Conservation (phyloP, 2,797 vertebrate species). For the Harpagifer antarcticus region DNA sequence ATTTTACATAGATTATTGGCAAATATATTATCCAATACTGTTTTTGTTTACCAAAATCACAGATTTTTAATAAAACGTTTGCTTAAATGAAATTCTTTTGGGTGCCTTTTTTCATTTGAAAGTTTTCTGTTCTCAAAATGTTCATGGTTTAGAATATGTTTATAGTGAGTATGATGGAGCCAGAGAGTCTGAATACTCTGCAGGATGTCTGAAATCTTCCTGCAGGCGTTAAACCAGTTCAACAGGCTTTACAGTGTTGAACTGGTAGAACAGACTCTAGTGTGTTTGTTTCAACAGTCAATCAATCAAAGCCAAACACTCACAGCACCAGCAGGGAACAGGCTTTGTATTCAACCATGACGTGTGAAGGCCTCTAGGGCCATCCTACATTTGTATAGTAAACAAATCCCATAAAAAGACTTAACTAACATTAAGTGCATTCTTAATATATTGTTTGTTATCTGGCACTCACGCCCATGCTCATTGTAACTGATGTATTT, state of each 20-base stretch:
- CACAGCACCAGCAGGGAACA: background rate
- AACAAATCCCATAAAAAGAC: no score
- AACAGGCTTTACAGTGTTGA: conserved; percentile 13
- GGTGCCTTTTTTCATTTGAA: conserved; percentile 3
- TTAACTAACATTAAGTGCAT: no score
- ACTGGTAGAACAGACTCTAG: no score
- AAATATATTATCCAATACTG: background rate
- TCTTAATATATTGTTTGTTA: background rate
- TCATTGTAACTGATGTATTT: background rate
- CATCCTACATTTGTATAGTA: no score
- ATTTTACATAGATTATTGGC: conserved; percentile 15
- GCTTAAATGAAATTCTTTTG: background rate
- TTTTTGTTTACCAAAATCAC: conserved; percentile 29
- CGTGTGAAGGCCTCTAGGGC: background rate
- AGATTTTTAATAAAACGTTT: conserved; percentile 68
- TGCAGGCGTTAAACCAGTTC: conserved; percentile 20
- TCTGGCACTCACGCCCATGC: background rate
- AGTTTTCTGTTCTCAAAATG: background rate
- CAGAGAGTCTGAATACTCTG: background rate
- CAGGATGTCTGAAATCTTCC: background rate
- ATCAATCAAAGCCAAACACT: background rate
- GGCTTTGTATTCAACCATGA: background rate
- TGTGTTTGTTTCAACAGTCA: background rate
- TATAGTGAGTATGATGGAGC: no score
- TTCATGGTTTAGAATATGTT: background rate